Base-by-base conservation (phyloP, 2,113 vertebrate genomes). In the Pseudorhombus dupliciocellatus region DNA sequence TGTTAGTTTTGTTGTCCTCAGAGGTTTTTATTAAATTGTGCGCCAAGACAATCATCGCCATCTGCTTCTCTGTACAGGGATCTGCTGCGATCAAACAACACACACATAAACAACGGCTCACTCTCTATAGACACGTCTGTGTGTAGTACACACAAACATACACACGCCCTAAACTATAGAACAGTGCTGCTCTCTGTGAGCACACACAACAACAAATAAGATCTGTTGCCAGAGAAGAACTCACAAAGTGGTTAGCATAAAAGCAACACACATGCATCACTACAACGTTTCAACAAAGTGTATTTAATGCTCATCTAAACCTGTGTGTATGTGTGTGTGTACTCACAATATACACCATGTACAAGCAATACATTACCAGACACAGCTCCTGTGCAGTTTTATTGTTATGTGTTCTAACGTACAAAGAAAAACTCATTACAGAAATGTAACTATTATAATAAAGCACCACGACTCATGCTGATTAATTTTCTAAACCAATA, bases 31-130 rank as follows among this genome's bases (percentile, higher is more conserved):
- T 21, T 50, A 5, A 64, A 64, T 61, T 76, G 37, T 59, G 62
- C 62, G 79, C 81, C 85, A 87, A 87, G 72, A 88, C 73, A 88
- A 86, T 86, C 84, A 75, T 62, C 44, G 8, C 85, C 88, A 91
- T 87, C 87, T 91, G 90, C 66, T 84, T 86, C 80, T 80, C 68
- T 79, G 58, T 66, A 64, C 44, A 64, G 26, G 31, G 70, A 75
- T 74, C 70, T 76, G 64, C 85, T 77, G 66, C 83, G 73, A 81
- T 79, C 48, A 58, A 30, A 72, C 66, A 54, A 61, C 54, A 52
- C 55, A 52, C 55, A 62, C 18, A 42, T 31, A 57, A 56, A 62
- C 34, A 56, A 61, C 0, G 0, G 54, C 56, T 44, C 25, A 24
- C 34, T 72, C 77, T 75, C 73, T 26, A 66, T 7, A 60, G 53